Percentiles rank a stretch among this genome's conserved stretches.
Evolutionary conservation across 2,888 invertebrate species (phyloP).

Genomic region (Hypomecis atomaria): DNA sequence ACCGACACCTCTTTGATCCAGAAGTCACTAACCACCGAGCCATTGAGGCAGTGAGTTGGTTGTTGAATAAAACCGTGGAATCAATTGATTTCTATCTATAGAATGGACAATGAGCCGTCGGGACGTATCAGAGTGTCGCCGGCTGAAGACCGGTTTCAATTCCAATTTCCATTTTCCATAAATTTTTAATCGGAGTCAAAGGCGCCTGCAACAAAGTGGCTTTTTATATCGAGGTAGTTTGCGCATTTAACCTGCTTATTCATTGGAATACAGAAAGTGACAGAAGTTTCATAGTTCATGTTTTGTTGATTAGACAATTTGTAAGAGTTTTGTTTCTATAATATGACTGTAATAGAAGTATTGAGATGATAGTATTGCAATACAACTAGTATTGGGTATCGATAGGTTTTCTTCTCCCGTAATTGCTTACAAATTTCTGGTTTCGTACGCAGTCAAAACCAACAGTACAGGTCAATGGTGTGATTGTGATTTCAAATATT

Average conservation of each 20-base stretch:
- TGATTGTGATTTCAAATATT: too few relatives aligned
- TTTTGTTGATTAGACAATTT: too few relatives aligned
- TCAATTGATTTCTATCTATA: constrained; percentile 33
- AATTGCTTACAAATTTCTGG: too few relatives aligned
- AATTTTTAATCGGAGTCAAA: constrained; percentile 42
- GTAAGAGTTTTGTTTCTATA: too few relatives aligned
- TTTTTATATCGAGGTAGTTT: constrained; percentile 11
- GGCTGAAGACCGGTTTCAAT: constrained; percentile 32
- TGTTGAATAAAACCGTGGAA: constrained; percentile 33
- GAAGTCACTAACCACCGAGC: neutral
- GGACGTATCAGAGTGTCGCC: constrained; percentile 5
- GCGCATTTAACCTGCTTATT: constrained; percentile 2
- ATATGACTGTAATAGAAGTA: too few relatives aligned
- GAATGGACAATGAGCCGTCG: constrained; percentile 38
- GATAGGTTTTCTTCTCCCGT: too few relatives aligned
- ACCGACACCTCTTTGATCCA: too few relatives aligned
- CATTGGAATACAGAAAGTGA: neutral
- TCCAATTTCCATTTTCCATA: constrained; percentile 44
- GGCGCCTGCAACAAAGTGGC: constrained; percentile 20
- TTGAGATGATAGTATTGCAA: too few relatives aligned
- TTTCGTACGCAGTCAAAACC: too few relatives aligned
- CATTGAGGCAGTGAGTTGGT: neutral
- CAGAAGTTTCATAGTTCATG: too few relatives aligned
- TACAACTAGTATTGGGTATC: too few relatives aligned
- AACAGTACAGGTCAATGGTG: too few relatives aligned